Evolutionary conservation across 2,113 vertebrate species (phyloP).

Genomic region (Girardinichthys multiradiatus): DNA sequence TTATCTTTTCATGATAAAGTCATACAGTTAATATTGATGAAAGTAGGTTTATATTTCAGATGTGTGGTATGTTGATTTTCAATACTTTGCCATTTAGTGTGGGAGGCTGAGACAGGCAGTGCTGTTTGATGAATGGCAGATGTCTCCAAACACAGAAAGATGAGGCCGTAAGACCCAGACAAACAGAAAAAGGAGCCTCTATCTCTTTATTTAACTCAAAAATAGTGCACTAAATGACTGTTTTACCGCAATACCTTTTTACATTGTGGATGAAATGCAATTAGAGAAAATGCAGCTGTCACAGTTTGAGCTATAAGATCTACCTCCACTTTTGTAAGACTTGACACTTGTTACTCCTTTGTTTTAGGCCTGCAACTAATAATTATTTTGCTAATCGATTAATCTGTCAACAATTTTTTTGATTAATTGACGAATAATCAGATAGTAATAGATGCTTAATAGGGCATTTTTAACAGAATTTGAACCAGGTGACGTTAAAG

Average conservation of each 20-base stretch:
- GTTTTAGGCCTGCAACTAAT: too few relatives aligned
- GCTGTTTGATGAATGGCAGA: constrained; percentile 42
- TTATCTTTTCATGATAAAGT: not conserved
- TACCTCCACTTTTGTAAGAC: not conserved
- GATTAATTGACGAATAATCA: too few relatives aligned
- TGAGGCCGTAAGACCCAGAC: constrained; percentile 23
- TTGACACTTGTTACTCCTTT: not conserved
- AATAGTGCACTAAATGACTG: constrained; percentile 58
- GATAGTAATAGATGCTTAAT: too few relatives aligned
- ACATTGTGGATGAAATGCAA: constrained; percentile 46
- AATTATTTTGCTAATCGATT: too few relatives aligned
- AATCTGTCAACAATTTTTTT: too few relatives aligned
- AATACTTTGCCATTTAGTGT: constrained; percentile 29
- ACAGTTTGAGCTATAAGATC: constrained; percentile 17
- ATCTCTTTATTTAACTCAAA: constrained; percentile 33
- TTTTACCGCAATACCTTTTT: constrained; percentile 43
- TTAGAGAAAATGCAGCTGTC: constrained; percentile 59
- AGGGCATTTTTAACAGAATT: too few relatives aligned
- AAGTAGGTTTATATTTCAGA: constrained; percentile 18
- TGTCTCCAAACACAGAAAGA: constrained; percentile 53
- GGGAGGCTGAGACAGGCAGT: constrained; percentile 30
- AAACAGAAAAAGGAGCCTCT: constrained; percentile 24
- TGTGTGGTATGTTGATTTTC: constrained; percentile 25
- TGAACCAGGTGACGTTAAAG: too few relatives aligned
- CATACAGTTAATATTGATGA: not conserved